Base-by-base conservation (phyloP, 2,888 invertebrate genomes). In the Orthosia gothica region DNA sequence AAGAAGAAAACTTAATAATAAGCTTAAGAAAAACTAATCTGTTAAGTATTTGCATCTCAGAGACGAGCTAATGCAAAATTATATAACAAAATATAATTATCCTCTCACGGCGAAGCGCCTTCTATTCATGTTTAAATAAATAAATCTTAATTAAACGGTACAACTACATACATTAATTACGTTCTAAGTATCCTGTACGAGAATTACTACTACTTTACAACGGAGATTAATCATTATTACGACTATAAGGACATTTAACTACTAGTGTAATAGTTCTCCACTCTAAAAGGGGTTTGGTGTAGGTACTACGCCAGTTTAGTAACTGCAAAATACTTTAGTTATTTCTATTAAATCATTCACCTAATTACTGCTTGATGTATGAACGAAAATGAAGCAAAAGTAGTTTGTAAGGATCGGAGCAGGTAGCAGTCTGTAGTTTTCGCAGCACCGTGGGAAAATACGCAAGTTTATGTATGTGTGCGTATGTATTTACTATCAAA, bases 111-210 rank as follows among this genome's bases (percentile, higher is more conserved):
- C 15, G 5, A 4, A 70, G 15, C 9, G 3, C 18, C 62, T 11
- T 49, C n/a, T 55, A 23, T 47, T 74, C 18, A 13, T 18, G 4
- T 45, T 26, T 16, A 18, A 13, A 49, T 45, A 55, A 18, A 63
- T 50, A 49, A 12, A 73, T 71, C 16, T 2, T 63, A 40, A 49
- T 49, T 49, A n/a, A 50, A 47, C 7, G 3, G 13, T 67, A n/a
- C 16, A 47, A 9, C 5, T 23, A 23, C 69, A 40, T 15, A 15
- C 18, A 70, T 45, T 45, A 18, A 55, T 67, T 26, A 18, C 18
- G 4, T 47, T 49, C 71, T 45, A 23, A 71, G 18, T 26, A 49
- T 70, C 32, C 23, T 49, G 2, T 40, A 57, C 15, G 49, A 72
- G 15, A 47, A 20, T 52, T 52, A 26, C 32, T 59, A 58, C 26